These are phyloP conservation scores for Pseudococcus jackbeardsleyi DNA, from an alignment of 2,888 invertebrate species.

Conservation along the genomic window DNA sequence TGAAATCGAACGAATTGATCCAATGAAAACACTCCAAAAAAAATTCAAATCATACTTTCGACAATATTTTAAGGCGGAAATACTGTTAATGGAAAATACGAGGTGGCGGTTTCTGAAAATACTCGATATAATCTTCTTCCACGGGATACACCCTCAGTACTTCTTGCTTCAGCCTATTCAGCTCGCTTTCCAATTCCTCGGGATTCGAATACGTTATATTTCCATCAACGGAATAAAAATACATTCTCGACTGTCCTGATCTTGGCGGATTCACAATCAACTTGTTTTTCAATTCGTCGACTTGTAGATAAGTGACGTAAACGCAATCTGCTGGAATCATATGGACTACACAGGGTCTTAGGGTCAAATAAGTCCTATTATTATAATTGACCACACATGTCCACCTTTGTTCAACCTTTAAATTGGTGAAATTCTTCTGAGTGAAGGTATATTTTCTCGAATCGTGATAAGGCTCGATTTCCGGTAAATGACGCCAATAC, in stretches of 20 bases:
- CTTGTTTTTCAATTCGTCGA: background rate
- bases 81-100: too few species aligned
- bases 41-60: too few species aligned
- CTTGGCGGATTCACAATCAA: background rate
- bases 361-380: background rate
- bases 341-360: background rate
- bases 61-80: too few species aligned
- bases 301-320: background rate
- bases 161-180: background rate
- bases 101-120: too few species aligned
- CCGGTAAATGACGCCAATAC: conserved; percentile 1
- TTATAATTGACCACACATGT: background rate
- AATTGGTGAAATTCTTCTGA: background rate
- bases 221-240: background rate
- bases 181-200: background rate
- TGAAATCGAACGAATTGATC: too few species aligned
- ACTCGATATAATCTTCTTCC: conserved; percentile 11
- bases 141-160: background rate
- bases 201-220: conserved; percentile 22
- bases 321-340: background rate
- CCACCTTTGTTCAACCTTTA: background rate
- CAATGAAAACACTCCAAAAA: too few species aligned
- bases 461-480: background rate
- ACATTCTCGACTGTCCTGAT: background rate
- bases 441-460: background rate